Percentiles rank a stretch among this genome's conserved stretches.
Conservation (phyloP, 2,888 invertebrate genomes). For the Eupithecia centaureata region DNA sequence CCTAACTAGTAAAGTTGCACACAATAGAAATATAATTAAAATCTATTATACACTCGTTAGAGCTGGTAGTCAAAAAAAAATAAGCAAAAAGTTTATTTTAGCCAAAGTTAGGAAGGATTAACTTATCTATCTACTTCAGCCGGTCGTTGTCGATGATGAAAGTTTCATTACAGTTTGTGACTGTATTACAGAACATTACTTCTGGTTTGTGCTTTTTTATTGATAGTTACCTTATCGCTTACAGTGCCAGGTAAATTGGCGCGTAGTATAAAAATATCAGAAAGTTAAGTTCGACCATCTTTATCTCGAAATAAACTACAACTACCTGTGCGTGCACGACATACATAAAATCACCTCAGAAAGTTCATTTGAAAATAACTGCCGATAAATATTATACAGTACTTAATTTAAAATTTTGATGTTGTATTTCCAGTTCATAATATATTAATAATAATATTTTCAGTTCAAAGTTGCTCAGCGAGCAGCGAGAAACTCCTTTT, state of each 20-base stretch:
- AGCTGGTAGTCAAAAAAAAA: background rate
- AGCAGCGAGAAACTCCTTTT: too few species aligned
- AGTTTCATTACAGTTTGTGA: slow-evolving; percentile 11
- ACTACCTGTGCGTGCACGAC: too few species aligned
- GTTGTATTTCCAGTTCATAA: too few species aligned
- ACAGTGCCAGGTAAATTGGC: slow-evolving; percentile 44
- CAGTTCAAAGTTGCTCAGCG: too few species aligned
- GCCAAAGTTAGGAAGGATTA: background rate
- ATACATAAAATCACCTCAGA: background rate
- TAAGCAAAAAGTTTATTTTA: slow-evolving; percentile 5
- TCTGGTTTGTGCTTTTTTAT: slow-evolving; percentile 44
- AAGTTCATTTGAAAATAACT: background rate
- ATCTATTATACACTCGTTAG: too few species aligned
- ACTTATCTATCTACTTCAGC: background rate
- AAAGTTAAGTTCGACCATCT: background rate
- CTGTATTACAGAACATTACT: slow-evolving; percentile 21
- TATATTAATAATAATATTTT: too few species aligned
- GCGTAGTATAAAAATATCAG: slow-evolving; percentile 20
- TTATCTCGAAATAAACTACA: background rate
- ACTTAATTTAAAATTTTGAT: too few species aligned
- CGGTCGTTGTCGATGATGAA: slow-evolving; percentile 1
- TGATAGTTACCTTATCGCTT: slow-evolving; percentile 48
- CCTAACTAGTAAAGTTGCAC: too few species aligned
- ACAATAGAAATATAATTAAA: too few species aligned
- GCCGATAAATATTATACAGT: background rate